Base-by-base conservation (phyloP, 2,797 vertebrate genomes). In the Takifugu ocellatus region DNA sequence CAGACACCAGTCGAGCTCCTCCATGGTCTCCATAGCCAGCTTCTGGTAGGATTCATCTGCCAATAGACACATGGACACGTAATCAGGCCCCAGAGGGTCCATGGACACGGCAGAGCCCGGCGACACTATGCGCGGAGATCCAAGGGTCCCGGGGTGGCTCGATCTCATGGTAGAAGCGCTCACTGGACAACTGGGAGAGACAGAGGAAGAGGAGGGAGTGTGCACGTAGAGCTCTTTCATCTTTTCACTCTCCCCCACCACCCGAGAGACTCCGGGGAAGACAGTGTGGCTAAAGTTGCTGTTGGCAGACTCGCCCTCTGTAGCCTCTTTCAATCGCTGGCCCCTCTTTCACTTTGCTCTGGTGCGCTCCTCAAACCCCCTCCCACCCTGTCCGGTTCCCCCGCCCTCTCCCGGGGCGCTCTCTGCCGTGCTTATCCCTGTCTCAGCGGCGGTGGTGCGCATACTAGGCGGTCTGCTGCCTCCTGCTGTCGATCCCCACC, bases 1-100 rank as follows among this genome's bases (percentile, higher is more conserved):
- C 87, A 98, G 87, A 88, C 96, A 98, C 96, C 96, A 99, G 93
- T 98, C 96, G 81, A 99, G 87, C 81, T 98, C 96, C 81, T 98
- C 96, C 91, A 98, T 92, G 36, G 96, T 98, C 81, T 98, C 96
- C 93, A 98, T 92, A 17, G 96, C 95, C 88, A 99, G 88, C 79
- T 98, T 98, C 90, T 98, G 95, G 87, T 96, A 97, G 67, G 96
- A 94, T 54, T 99, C 96, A 86, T 98, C 96, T 97, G 95, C 85
- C 92, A 94, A 95, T 73, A 98, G 91, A 91, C 94, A 95, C 84
- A 94, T 84, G 82, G 94, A 93, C 91, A 94, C 82, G 88, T 90
- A 94, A 72, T 95, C 91, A 95, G 92, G 89, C 73, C 91, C 81
- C 0, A 91, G 88, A 24, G 88, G 80, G 77, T 90, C 90, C 88